These are phyloP conservation scores for Conus betulinus DNA, from an alignment of 1,140 invertebrate species.

Conservation along the genomic window DNA sequence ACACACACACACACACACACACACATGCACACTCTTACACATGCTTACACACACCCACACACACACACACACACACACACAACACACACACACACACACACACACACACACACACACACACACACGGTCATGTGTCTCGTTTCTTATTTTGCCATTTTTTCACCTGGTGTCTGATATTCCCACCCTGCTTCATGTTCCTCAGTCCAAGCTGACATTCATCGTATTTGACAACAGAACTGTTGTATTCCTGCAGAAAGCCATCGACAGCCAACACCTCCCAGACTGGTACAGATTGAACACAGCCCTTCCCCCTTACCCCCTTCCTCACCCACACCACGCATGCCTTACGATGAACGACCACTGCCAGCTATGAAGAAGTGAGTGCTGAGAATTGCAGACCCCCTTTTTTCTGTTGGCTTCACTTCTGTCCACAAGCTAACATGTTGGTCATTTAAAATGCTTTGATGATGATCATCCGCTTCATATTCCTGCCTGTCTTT, in stretches of 20 bases:
- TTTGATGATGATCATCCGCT: not conserved
- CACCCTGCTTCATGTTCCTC: too few species aligned
- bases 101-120: too few species aligned
- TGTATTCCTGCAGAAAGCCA: conserved; percentile 25
- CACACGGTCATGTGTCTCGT: too few species aligned
- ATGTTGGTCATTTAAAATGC: not conserved
- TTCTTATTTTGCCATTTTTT: too few species aligned
- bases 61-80: too few species aligned
- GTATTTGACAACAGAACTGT: not conserved
- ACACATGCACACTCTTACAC: not conserved
- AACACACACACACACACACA: too few species aligned
- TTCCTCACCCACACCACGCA: conserved; percentile 51
- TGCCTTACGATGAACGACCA: conserved; percentile 87
- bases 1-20: not conserved
- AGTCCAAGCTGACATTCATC: too few species aligned
- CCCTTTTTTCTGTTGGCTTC: not conserved
- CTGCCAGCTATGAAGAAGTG: conserved; percentile 81
- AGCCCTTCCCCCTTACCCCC: conserved; percentile 41
- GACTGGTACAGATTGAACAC: conserved; percentile 36
- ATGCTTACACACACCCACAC: too few species aligned
- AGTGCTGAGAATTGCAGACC: conserved; percentile 18
- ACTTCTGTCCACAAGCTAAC: not conserved
- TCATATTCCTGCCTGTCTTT: not conserved
- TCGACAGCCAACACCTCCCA: conserved; percentile 40
- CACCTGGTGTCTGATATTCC: too few species aligned